Conservation (phyloP, 2,113 vertebrate genomes). For the Ceyx cyanopectus region DNA sequence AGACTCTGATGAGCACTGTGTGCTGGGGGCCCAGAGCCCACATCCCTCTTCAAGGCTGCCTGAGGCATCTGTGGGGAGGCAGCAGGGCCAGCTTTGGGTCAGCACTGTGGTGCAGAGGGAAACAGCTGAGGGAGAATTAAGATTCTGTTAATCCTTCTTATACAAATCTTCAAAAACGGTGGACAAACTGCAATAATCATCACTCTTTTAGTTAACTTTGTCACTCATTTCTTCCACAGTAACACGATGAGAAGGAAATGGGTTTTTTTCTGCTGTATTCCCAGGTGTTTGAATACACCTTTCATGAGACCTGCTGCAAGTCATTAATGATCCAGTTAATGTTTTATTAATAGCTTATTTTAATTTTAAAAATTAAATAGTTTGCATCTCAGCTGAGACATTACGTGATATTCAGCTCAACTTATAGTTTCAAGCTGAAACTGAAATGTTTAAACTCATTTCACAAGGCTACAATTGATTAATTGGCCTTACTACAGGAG, state of each 20-base stretch:
- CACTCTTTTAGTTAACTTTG: background rate
- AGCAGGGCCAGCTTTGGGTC: background rate
- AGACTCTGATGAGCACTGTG: background rate
- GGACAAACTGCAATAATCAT: background rate
- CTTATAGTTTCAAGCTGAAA: background rate
- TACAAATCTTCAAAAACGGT: background rate
- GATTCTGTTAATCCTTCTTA: background rate
- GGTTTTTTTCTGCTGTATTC: background rate
- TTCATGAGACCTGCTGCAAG: background rate
- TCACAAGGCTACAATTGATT: background rate
- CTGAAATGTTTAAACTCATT: background rate
- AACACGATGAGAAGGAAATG: background rate
- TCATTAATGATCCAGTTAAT: background rate
- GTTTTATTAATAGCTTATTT: conserved; percentile 23
- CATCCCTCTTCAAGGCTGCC: background rate
- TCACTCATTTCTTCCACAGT: background rate
- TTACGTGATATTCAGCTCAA: background rate
- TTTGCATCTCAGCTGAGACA: background rate
- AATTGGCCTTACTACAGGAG: background rate
- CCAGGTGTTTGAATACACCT: background rate
- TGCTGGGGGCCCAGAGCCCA: background rate
- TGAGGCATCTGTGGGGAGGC: rapidly evolving
- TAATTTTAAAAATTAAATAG: background rate
- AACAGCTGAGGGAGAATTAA: background rate
- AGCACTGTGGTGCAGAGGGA: background rate